Evolutionary conservation across 2,113 vertebrate genomes (phyloP), one percentile per base, ranked within the genome.

Genomic region (Cepphus grylle): DNA sequence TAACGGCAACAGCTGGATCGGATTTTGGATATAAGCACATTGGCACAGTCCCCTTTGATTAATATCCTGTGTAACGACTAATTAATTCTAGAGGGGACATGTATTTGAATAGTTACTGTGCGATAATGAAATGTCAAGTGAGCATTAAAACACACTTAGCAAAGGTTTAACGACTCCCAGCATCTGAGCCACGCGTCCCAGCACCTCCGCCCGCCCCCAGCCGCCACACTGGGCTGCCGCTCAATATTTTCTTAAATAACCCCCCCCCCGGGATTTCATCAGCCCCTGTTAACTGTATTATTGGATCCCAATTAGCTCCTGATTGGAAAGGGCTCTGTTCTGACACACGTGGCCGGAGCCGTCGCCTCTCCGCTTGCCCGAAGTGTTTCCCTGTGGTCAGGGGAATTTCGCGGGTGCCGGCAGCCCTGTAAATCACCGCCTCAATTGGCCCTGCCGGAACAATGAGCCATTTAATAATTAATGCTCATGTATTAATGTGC

Each of bases 131-230:
- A 96, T 76, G 78, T 90, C 94, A 92, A 93, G 86, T 86, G 94
- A 97, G 91, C 89, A 92, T 93, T 97, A 97, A 97, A 97, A 93
- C 95, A 94, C 81, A 91, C 67, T 76, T 86, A 93, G 94, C 73
- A 21, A 84, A 77, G 86, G 70, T 93, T 87, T 94, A 97, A 96
- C 56, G 80, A 94, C 91, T 97, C 90, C 58, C 40, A 59, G 90
- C 94, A 78, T 70, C 93, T 2, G 25, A 89, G 70, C n/a, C 81
- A 13, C 15, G 8, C 5, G 21, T 15, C 95, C 90, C 62, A 5
- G 93, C 86, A n/a, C 93, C 85, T 82, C 86, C 30, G 0, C 66
- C 49, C 26, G 27, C n/a, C 8, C 77, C 19, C 72, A 23, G 72
- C 53, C 43, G 3, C 25, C 5, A 30, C 26, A 7, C 80, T 14